Evolutionary conservation across 2,888 invertebrate genomes (phyloP).

Genomic region (Sthenelais limicola): DNA sequence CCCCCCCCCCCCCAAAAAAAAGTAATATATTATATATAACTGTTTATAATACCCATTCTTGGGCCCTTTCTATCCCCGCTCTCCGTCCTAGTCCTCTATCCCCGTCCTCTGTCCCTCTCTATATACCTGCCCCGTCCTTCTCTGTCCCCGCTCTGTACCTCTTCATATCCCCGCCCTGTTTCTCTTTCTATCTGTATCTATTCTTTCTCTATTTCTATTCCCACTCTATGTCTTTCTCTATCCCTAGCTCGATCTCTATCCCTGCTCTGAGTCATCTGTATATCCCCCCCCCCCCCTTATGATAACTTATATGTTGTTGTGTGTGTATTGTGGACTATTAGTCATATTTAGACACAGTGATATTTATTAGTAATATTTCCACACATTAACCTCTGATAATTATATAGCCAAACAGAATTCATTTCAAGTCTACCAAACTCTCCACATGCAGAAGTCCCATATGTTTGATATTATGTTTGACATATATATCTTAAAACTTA

Average conservation of each 20-base stretch:
- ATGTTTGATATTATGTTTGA: no score
- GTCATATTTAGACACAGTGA: no score
- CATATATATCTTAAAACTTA: no score
- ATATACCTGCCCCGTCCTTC: neutral
- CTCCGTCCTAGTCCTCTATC: neutral
- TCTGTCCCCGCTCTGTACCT: neutral
- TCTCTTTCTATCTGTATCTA: neutral
- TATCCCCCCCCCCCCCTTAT: neutral
- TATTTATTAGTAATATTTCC: no score
- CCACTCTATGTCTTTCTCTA: neutral
- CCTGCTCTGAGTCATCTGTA: neutral
- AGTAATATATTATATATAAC: neutral
- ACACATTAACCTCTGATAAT: no score
- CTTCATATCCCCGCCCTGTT: neutral
- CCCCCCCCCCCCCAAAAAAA: no score
- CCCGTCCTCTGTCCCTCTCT: neutral
- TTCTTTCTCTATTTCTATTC: neutral
- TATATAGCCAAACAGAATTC: no score
- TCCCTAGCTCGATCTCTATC: neutral
- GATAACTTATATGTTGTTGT: neutral
- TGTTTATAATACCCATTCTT: no score
- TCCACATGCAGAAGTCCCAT: no score
- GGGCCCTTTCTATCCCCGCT: neutral
- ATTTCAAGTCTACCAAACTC: no score
- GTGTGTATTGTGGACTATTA: no score